Conservation (phyloP, 2,797 vertebrate genomes). For the Pyrocephalus nanus region DNA sequence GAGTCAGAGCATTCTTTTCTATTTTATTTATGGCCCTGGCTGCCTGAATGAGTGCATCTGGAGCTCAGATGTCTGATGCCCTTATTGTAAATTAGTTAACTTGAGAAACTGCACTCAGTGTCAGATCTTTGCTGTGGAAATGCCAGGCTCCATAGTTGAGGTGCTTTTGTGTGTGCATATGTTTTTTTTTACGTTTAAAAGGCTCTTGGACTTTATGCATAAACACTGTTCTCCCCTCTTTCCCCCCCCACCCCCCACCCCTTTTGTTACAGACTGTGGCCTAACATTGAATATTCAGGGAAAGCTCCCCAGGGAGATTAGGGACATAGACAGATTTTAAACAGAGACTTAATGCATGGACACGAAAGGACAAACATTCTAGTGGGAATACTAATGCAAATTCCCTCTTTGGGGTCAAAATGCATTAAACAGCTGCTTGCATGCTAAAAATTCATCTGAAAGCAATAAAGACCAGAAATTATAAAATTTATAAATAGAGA, state of each 20-base stretch:
- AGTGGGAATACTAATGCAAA: slow-evolving; percentile 51
- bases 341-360: slow-evolving; percentile 34
- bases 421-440: slow-evolving; percentile 31
- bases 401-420: slow-evolving; percentile 1
- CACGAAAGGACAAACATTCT: slow-evolving; percentile 30
- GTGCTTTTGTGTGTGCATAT: background rate
- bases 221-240: background rate
- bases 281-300: slow-evolving; percentile 56
- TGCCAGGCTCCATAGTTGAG: slow-evolving; percentile 10
- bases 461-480: background rate
- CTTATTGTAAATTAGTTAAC: slow-evolving; percentile 1
- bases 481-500: background rate
- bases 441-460: slow-evolving; percentile 17
- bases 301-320: slow-evolving; percentile 53
- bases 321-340: slow-evolving; percentile 56
- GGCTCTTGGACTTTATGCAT: slow-evolving; percentile 9
- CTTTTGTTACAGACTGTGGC: slow-evolving; percentile 5
- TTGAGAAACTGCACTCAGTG: background rate
- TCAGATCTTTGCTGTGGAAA: slow-evolving; percentile 36
- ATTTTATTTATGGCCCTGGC: slow-evolving; percentile 21
- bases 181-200: slow-evolving; percentile 19
- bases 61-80: slow-evolving; percentile 40
- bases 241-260: fast-evolving
- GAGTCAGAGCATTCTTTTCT: background rate
- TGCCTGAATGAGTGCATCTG: slow-evolving; percentile 47